These are phyloP conservation scores for Gallinago nigripennis DNA, from an alignment of 2,797 vertebrate species.

Conservation along the genomic window DNA sequence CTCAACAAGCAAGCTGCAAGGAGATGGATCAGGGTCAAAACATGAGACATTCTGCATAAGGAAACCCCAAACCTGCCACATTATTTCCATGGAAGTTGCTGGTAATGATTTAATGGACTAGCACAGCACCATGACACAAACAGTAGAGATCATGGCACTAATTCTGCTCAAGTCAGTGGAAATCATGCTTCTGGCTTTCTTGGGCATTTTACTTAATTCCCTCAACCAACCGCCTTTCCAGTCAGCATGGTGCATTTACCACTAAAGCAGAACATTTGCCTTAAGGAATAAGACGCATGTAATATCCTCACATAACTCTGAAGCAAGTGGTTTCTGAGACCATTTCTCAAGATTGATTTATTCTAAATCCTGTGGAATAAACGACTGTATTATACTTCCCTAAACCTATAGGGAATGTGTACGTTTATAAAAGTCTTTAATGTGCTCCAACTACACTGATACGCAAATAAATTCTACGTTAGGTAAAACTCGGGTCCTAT, in stretches of 20 bases:
- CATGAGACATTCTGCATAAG: background rate
- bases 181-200: background rate
- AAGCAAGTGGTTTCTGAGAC: background rate
- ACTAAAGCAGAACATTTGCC: background rate
- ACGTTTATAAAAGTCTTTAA: background rate
- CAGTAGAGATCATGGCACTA: background rate
- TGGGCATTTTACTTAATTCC: background rate
- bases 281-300: background rate
- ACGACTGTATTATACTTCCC: background rate
- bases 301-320: background rate
- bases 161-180: background rate
- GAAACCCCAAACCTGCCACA: background rate
- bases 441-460: background rate
- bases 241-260: background rate
- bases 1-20: background rate
- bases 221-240: background rate
- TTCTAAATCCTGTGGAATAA: background rate
- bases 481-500: background rate
- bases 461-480: background rate
- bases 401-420: fast-evolving
- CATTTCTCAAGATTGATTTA: background rate
- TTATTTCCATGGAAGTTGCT: background rate
- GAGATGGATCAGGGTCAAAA: background rate
- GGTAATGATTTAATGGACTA: background rate
- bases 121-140: background rate